Base-by-base conservation (phyloP, 2,113 vertebrate species). In the Albula goreensis region DNA sequence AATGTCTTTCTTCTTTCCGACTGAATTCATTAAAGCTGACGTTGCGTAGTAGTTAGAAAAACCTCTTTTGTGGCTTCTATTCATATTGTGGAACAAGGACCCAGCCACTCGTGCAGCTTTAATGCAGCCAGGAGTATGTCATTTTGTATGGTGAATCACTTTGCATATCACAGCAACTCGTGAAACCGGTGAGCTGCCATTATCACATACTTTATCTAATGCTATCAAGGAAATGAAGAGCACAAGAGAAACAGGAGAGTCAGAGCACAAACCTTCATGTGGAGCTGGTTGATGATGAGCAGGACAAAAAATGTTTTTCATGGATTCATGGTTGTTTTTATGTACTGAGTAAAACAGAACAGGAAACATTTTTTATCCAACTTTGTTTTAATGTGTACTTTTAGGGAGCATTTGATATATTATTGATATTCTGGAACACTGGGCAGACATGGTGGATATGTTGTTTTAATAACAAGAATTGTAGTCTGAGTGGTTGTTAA, bases 161-260 rank as follows among this genome's bases (percentile, higher is more conserved):
- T 82, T 82, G 85, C 66, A 83, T 86, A 83, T 74, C 52, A 51
- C 81, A 53, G 70, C 60, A 78, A 86, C 60, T 50, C 31, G 51
- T 49, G 4, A 13, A 82, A 31, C 63, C 51, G 22, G 60, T 25
- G 60, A 48, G 81, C 85, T 50, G 12, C 31, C 80, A 82, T 86
- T 86, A 86, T 82, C 85, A 86, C 85, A 83, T 78, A 78, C 70
- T 74, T 86, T 86, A 86, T 82, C 85, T 86, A 86, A 86, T 86
- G 80, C 85, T 81, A 57, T 86, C 85, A 86, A 78, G 70, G 52
- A 83, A 60, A 53, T 83, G 85, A 86, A 86, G 85, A 78, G 85
- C 81, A 60, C 8, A 4, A 7, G 50, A 57, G 80, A 82, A 77
- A 57, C 25, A 60, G 81, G 81, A 9, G 49, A 66, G 56, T 52